These are phyloP conservation scores for Cynocephalus volans DNA, from an alignment of 2,113 vertebrate species.

Conservation along the genomic window DNA sequence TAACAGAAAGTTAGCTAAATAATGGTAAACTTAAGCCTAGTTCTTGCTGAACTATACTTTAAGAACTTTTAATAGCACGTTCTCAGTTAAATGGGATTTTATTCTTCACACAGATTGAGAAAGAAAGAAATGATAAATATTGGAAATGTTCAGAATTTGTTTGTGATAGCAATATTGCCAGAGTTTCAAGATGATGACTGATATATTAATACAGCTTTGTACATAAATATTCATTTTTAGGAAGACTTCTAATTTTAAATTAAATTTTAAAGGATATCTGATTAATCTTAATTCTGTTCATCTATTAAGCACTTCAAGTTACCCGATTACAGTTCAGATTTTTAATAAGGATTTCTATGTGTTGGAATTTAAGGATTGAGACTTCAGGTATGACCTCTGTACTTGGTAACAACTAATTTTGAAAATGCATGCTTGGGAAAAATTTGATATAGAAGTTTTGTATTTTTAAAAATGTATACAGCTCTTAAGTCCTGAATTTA, in stretches of 20 bases:
- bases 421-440: slow-evolving; percentile 16
- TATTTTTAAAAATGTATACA: slow-evolving; percentile 17
- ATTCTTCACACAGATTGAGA: not conserved
- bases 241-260: slow-evolving; percentile 59
- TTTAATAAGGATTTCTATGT: slow-evolving; percentile 55
- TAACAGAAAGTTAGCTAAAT: slow-evolving; percentile 19
- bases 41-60: slow-evolving; percentile 17
- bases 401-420: slow-evolving; percentile 55
- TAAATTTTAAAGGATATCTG: slow-evolving; percentile 38
- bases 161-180: slow-evolving; percentile 56
- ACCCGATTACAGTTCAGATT: slow-evolving; percentile 48
- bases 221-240: slow-evolving; percentile 53
- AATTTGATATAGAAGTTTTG: not conserved
- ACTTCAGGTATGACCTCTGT: not conserved
- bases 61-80: slow-evolving; percentile 15
- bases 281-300: slow-evolving; percentile 37
- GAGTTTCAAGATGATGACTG: slow-evolving; percentile 40
- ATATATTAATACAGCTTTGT: slow-evolving; percentile 43
- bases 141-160: slow-evolving; percentile 36
- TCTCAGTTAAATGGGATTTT: slow-evolving; percentile 59
- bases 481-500: slow-evolving; percentile 32
- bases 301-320: not conserved
- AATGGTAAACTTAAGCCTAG: not conserved
- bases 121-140: slow-evolving; percentile 21
- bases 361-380: slow-evolving; percentile 43